phyloP scores from a whole-genome alignment of 2,888 invertebrate species.

The Seira musarum region DNA sequence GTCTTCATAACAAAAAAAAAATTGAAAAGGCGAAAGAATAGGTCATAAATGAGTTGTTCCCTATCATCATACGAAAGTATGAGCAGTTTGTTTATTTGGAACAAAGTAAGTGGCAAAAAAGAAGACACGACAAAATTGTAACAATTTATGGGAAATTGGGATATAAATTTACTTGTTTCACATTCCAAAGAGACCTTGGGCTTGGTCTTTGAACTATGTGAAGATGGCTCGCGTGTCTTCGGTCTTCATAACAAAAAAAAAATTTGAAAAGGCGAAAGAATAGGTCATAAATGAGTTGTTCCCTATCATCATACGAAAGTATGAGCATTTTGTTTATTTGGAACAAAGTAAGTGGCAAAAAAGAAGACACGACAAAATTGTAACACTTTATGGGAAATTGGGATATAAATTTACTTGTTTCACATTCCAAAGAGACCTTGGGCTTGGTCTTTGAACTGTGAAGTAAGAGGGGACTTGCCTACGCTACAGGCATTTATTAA shows the following conservation, averaged over 20 bases:
- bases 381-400: too few relatives aligned
- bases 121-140: not conserved
- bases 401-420: not conserved
- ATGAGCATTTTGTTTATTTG: not conserved
- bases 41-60: too few relatives aligned
- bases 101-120: not conserved
- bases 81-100: not conserved
- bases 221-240: not conserved
- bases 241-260: too few relatives aligned
- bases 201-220: slow-evolving; percentile 3
- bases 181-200: slow-evolving; percentile 17
- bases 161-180: not conserved
- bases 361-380: slow-evolving; percentile 10
- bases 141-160: too few relatives aligned
- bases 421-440: slow-evolving; percentile 41
- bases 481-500: not conserved
- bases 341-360: not conserved
- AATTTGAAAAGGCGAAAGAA: too few relatives aligned
- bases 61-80: not conserved
- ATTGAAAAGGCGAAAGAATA: too few relatives aligned
- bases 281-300: too few relatives aligned
- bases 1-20: too few relatives aligned
- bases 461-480: not conserved
- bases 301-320: not conserved
- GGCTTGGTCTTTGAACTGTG: slow-evolving; percentile 46